Evolutionary conservation across 2,888 invertebrate species (phyloP).

Genomic region (Cloeon dipterum): DNA sequence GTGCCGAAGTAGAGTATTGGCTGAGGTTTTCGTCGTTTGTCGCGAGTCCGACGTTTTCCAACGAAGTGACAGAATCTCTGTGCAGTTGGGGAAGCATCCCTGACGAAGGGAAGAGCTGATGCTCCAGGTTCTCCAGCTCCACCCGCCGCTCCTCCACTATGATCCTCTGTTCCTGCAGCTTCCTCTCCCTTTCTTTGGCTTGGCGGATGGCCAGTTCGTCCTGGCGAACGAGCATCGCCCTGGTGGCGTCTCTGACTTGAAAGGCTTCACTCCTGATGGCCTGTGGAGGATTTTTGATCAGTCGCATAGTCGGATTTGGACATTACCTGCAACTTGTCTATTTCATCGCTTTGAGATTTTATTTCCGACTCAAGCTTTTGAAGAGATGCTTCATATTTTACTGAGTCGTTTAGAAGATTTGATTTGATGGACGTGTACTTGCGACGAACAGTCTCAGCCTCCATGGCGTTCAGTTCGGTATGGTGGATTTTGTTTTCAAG

Average conservation of each 20-base stretch:
- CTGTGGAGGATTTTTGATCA: conserved; percentile 16
- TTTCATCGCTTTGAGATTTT: conserved; percentile 43
- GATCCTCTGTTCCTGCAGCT: conserved; percentile 20
- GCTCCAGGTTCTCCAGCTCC: conserved; percentile 53
- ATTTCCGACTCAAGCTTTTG: conserved; percentile 41
- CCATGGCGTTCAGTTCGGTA: conserved; percentile 57
- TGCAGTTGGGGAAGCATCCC: background rate
- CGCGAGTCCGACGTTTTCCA: background rate
- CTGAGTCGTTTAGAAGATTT: conserved; percentile 39
- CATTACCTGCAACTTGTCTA: conserved; percentile 41
- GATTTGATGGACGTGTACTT: conserved; percentile 48
- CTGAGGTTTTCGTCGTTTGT: background rate
- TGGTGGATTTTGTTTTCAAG: conserved; percentile 64
- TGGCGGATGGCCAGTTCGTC: conserved; percentile 43
- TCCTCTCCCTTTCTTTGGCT: conserved; percentile 34
- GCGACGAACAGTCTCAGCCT: conserved; percentile 53
- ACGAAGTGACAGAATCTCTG: background rate
- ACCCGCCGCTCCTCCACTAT: conserved; percentile 44
- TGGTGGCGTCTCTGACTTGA: conserved; percentile 42
- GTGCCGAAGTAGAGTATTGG: background rate
- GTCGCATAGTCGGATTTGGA: background rate
- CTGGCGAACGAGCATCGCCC: conserved; percentile 39
- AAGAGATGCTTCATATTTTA: conserved; percentile 48
- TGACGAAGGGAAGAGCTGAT: conserved; percentile 42
- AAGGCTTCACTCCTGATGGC: conserved; percentile 50